phyloP scores from a whole-genome alignment of 2,888 invertebrate species.

The Pammene fasciana region DNA sequence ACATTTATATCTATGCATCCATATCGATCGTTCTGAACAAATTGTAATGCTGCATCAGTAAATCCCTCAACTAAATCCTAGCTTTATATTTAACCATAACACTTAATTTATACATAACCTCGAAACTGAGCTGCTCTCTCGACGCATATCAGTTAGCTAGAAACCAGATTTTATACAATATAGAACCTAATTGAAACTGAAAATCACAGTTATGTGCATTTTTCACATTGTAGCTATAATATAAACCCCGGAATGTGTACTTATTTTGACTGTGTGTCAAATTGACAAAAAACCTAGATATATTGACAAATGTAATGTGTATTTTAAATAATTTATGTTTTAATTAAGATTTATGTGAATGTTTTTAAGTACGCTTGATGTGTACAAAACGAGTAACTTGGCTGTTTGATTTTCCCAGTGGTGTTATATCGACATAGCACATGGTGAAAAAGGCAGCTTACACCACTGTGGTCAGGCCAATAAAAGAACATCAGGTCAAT shows the following conservation, averaged over 20 bases:
- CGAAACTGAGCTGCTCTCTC: constrained; percentile 9
- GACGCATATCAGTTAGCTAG: constrained; percentile 20
- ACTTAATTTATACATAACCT: not conserved
- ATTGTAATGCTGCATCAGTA: not conserved
- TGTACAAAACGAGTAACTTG: not conserved
- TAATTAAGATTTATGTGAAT: not conserved
- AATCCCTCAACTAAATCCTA: constrained; percentile 2
- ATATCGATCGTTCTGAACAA: not conserved
- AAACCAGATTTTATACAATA: constrained; percentile 3
- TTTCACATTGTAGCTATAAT: constrained; percentile 16
- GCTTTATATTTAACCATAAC: not conserved
- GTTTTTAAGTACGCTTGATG: constrained; percentile 1
- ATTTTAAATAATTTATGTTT: constrained; percentile 1
- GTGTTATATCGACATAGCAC: too few species aligned
- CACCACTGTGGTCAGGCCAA: too few species aligned
- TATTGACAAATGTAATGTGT: not conserved
- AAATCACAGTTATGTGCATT: constrained; percentile 3
- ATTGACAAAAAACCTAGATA: constrained; percentile 4
- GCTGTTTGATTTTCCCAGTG: too few species aligned
- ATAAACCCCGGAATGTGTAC: constrained; percentile 4
- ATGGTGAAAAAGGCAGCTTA: too few species aligned
- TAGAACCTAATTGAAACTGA: not conserved
- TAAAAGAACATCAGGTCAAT: too few species aligned
- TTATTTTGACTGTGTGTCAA: constrained; percentile 7
- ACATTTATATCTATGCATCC: too few species aligned